Evolutionary conservation across 2,797 vertebrate species (phyloP).

Genomic region (Todus mexicanus): DNA sequence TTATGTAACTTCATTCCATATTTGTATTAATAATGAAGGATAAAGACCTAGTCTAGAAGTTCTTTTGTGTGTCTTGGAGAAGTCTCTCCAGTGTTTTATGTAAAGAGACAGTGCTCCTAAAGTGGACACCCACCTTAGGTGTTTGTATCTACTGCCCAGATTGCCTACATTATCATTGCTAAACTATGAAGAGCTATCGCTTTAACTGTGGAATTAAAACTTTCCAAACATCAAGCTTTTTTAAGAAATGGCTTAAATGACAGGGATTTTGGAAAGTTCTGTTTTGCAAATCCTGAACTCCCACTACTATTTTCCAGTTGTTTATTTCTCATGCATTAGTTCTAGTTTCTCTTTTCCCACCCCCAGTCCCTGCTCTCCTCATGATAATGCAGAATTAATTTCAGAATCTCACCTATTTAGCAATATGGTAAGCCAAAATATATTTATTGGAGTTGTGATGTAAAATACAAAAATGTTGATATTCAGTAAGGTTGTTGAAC

Average conservation of each 20-base stretch:
- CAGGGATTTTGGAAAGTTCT: conserved; percentile 22
- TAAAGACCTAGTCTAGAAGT: not conserved
- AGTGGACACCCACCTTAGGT: not conserved
- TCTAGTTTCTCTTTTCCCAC: conserved; percentile 18
- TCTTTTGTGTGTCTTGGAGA: not conserved
- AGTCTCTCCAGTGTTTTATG: not conserved
- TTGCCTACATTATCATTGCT: not conserved
- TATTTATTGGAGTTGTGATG: not conserved
- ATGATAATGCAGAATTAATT: not conserved
- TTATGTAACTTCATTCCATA: not conserved
- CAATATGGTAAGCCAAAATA: not conserved
- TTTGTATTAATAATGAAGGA: not conserved
- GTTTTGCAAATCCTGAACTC: conserved; percentile 2
- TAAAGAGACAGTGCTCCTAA: not conserved
- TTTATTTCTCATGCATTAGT: not conserved
- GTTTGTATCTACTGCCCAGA: not conserved
- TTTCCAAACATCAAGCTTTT: not conserved
- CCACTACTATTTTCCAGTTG: conserved; percentile 31
- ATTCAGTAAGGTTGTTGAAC: not conserved
- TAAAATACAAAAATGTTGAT: not conserved
- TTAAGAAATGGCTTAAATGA: conserved; percentile 12
- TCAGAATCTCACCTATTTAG: not conserved
- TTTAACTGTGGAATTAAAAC: not conserved
- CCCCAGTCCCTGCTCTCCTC: not conserved
- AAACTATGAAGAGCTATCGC: not conserved